Evolutionary conservation across 2,888 invertebrate genomes (phyloP), one percentile per base, ranked within the genome.

Genomic region (Sarcophaga subvicina): DNA sequence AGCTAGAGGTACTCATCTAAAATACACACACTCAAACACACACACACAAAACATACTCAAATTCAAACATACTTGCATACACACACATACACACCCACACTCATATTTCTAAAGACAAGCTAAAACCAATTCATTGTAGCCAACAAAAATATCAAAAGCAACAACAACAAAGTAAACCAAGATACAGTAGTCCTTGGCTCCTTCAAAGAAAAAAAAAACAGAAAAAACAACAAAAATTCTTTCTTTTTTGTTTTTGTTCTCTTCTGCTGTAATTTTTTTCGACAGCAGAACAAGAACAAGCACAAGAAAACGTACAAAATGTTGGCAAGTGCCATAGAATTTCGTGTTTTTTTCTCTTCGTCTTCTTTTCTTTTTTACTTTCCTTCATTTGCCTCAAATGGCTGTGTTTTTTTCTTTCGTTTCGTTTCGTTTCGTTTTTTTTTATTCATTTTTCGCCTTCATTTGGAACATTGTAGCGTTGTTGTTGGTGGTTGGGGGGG

Each of bases 251-350:
- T 64, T 64, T 17, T 62, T 45, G 5, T 62, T 2, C 37, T 37
- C 27, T 75, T 82, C 70, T 37, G 70, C 70, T 76, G 75, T 71
- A 83, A 37, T 84, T 80, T 86, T 83, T 86, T 86, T 83, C 70
- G 83, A 80, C 86, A 86, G 80, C 86, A 83, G 78, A 60, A 78
- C 64, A 37, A 37, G 37, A 37, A 37, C 37, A 37, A 37, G 37
- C 37, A 77, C 72, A 72, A 83, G 79, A 83, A 79, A 69, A 81
- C 78, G 78, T 83, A 75, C 63, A 83, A 86, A 86, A 83, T 83
- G 86, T 83, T 86, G 86, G 80, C 86, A 86, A 83, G 80, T 80
- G 69, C 75, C 83, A 81, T 77, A 73, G 73, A 81, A 73, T 60
- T 1, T 37, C 37, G 8, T 1, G 8, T 37, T 37, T 37, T 37